Percentiles rank a stretch among this genome's conserved stretches.
These are phyloP conservation scores for Pseudomyrmex cubaensis DNA, from an alignment of 1,140 invertebrate genomes.

Conservation along the genomic window DNA sequence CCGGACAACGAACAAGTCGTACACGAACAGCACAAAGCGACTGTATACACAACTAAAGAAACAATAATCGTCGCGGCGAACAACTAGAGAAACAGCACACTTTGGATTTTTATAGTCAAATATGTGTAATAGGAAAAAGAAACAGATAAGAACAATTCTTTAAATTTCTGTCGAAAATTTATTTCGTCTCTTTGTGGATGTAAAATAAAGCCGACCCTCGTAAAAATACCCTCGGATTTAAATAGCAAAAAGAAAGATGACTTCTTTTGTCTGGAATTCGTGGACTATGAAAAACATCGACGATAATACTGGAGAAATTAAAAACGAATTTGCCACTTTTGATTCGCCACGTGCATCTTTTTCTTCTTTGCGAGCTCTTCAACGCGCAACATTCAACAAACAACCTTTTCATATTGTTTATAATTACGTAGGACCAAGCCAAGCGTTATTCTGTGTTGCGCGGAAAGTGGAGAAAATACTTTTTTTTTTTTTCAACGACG, in stretches of 20 bases:
- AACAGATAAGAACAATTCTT: background rate
- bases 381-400: conserved; percentile 18
- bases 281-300: background rate
- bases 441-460: conserved; percentile 26
- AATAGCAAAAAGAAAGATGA: background rate
- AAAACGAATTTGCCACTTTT: conserved; percentile 38
- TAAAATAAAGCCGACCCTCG: too few species aligned
- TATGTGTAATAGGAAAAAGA: background rate
- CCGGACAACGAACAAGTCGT: background rate
- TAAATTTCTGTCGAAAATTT: background rate
- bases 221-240: background rate
- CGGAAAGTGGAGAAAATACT: conserved; percentile 10
- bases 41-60: background rate
- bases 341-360: conserved; percentile 28
- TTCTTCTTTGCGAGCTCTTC: background rate
- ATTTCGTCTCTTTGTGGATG: background rate
- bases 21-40: conserved; percentile 8
- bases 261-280: background rate
- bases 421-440: conserved; percentile 39
- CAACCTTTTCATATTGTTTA: conserved; percentile 16
- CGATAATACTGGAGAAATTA: conserved; percentile 15
- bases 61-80: background rate
- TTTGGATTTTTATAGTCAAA: background rate
- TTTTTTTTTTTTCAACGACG: background rate
- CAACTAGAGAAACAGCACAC: background rate